Percentiles rank a stretch among this genome's conserved stretches.
These are phyloP conservation scores for Lithodes maja DNA, from an alignment of 2,888 invertebrate species.

Conservation along the genomic window DNA sequence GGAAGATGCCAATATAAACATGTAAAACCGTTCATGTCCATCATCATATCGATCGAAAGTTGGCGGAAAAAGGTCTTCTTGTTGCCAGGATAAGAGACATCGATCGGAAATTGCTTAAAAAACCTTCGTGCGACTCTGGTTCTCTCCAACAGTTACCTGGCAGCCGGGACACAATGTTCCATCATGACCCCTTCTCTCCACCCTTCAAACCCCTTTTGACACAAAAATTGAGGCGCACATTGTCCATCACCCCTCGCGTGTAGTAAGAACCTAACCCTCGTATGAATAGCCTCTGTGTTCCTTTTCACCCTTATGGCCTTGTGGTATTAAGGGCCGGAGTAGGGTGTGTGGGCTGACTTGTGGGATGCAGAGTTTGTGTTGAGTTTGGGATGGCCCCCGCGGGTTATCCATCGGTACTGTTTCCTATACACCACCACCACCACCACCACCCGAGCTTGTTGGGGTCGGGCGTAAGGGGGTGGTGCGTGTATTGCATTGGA, in stretches of 20 bases:
- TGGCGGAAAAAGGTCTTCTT: too few relatives aligned
- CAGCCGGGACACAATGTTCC: conserved; percentile 8
- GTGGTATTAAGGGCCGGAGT: background rate
- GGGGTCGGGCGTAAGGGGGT: background rate
- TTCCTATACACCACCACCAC: conserved; percentile 22
- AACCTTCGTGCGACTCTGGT: too few relatives aligned
- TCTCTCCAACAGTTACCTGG: background rate
- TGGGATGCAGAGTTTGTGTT: background rate
- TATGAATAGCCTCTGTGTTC: background rate
- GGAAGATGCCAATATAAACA: too few relatives aligned
- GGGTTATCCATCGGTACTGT: conserved; percentile 38
- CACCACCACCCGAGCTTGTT: background rate
- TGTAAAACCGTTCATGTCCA: too few relatives aligned
- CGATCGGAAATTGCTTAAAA: too few relatives aligned
- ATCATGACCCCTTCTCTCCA: conserved; percentile 11
- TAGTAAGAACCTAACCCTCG: conserved; percentile 6
- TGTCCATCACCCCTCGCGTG: conserved; percentile 30
- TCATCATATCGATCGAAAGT: too few relatives aligned
- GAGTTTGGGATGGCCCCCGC: background rate
- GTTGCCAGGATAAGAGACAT: too few relatives aligned
- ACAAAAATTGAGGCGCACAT: conserved; percentile 42
- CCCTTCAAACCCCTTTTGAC: conserved; percentile 27
- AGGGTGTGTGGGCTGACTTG: background rate
- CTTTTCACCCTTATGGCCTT: background rate
- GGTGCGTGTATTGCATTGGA: too few relatives aligned